Evolutionary conservation across 2,113 vertebrate genomes (phyloP).

Genomic region (Mastomys coucha): DNA sequence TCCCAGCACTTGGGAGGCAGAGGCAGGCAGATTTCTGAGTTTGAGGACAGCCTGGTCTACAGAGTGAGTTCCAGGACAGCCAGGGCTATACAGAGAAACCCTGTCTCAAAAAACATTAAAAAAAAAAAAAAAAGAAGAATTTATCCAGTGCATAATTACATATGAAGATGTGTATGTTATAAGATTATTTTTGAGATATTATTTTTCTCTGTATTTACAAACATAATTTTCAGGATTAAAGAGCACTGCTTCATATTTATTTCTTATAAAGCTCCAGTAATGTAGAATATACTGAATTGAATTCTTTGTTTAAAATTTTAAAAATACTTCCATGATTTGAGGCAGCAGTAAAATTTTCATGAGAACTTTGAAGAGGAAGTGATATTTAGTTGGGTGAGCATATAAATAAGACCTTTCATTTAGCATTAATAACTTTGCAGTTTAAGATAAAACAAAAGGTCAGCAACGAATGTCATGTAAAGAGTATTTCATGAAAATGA

Average conservation of each 20-base stretch:
- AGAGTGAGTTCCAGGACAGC: no score
- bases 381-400: neutral
- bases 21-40: no score
- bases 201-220: neutral
- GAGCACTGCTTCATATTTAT: neutral
- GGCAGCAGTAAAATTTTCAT: neutral
- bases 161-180: neutral
- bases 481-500: neutral
- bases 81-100: no score
- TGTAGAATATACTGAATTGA: neutral
- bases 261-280: neutral
- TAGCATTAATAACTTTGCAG: constrained; percentile 1
- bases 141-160: neutral
- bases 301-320: neutral
- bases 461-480: neutral
- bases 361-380: neutral
- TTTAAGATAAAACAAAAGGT: constrained; percentile 51
- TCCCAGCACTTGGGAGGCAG: no score
- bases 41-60: no score
- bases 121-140: neutral
- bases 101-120: no score
- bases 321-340: neutral
- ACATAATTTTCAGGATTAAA: neutral
- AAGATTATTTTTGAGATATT: neutral
- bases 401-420: constrained; percentile 2